phyloP scores from a whole-genome alignment of 2,888 invertebrate species.

The Tachina fera region DNA sequence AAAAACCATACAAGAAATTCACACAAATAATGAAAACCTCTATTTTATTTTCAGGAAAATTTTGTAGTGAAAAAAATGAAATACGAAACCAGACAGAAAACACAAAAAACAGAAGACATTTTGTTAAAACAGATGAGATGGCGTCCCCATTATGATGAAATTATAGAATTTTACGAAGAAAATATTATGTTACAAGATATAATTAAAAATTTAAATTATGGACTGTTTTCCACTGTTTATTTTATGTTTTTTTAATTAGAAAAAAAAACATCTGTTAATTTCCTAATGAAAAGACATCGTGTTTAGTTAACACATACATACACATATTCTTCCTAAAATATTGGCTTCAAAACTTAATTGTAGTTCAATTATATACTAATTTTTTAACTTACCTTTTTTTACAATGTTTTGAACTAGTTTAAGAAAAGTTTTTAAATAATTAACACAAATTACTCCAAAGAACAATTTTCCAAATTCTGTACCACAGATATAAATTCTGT shows the following conservation, averaged over 20 bases:
- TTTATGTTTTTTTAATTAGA: neutral
- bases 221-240: neutral
- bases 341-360: neutral
- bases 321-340: neutral
- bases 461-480: conserved; percentile 28
- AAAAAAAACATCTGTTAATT: neutral
- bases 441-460: conserved; percentile 24
- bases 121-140: conserved; percentile 58
- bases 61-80: conserved; percentile 7
- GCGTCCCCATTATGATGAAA: conserved; percentile 45
- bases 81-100: neutral
- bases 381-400: conserved; percentile 46
- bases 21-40: neutral
- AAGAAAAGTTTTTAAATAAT: neutral
- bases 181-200: neutral
- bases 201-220: neutral
- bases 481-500: neutral
- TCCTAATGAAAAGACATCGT: neutral
- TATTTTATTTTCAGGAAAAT: conserved; percentile 12
- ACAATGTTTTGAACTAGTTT: conserved; percentile 22
- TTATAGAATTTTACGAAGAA: neutral
- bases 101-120: conserved; percentile 36
- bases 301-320: neutral
- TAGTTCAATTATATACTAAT: neutral
- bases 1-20: neutral